Conservation (phyloP, 2,888 invertebrate species). For the Cryptus viduatorius region DNA sequence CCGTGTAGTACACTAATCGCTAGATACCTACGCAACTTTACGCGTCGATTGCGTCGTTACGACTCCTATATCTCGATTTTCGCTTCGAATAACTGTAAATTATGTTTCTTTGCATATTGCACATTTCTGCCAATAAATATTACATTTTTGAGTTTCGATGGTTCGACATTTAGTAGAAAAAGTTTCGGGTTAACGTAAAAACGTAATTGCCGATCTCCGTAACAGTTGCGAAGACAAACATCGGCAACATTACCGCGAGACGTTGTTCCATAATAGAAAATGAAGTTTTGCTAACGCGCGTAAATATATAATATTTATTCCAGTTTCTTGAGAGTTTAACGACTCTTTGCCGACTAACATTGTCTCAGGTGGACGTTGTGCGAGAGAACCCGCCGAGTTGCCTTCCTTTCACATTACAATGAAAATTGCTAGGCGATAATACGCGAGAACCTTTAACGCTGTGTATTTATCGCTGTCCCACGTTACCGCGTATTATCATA, state of each 20-base stretch:
- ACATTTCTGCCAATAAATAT: background rate
- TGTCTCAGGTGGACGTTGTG: background rate
- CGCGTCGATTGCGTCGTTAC: conserved; percentile 26
- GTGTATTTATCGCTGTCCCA: background rate
- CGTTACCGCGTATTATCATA: background rate
- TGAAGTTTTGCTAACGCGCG: background rate
- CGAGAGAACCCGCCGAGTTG: background rate
- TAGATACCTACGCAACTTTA: conserved; percentile 41
- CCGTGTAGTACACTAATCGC: background rate
- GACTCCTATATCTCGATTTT: background rate
- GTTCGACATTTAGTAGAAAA: background rate
- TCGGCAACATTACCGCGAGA: background rate
- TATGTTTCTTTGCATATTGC: background rate
- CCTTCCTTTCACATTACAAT: conserved; percentile 13
- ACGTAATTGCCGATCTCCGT: background rate
- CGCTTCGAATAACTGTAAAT: background rate
- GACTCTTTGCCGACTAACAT: conserved; percentile 3
- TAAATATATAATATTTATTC: background rate
- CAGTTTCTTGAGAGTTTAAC: conserved; percentile 21
- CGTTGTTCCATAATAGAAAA: background rate
- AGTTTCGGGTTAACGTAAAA: background rate
- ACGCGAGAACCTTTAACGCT: background rate
- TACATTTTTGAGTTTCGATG: background rate
- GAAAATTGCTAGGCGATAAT: conserved; percentile 21
- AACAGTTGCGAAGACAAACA: conserved; percentile 9